Evolutionary conservation across 1,140 invertebrate species (phyloP), one percentile per base, ranked within the genome.

Genomic region (Drosophila virilis): DNA sequence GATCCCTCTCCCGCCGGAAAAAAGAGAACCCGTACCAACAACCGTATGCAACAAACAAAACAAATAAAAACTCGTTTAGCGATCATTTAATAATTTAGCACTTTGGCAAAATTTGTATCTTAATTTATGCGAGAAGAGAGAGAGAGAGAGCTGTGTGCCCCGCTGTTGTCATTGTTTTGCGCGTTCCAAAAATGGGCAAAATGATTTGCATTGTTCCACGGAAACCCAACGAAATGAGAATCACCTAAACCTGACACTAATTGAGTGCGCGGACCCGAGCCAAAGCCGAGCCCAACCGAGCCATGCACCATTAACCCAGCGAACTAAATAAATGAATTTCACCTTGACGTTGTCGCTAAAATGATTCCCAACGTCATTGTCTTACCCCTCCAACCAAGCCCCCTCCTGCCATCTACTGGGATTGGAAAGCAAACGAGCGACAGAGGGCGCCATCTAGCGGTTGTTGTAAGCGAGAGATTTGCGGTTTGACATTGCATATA

Each of bases 81-180:
- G 70, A 88, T 83, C 83, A 88, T 83, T 86, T 86, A 88, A 88
- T 83, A 86, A 86, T 86, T 88, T 86, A 86, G 69, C 83, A 88
- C 76, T 83, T 86, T 81, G 60, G 64, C 68, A 66, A 88, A 86
- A 79, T 28, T 79, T 79, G 74, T 54, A 71, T 59, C 69, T 78
- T 82, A 85, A 86, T 86, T 85, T 75, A 81, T 67, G 83, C 61
- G 82, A 55, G 67, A 55, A 73, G 58, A 38, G 35, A 77, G 51
- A 33, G n/a, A n/a, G n/a, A n/a, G n/a, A n/a, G n/a, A n/a, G n/a
- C n/a, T n/a, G n/a, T 40, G 54, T 40, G 28, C 33, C 13, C 10
- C 17, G 22, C 51, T 48, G 61, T 69, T 81, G 71, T 8, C 61
- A 42, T 68, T 68, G 62, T 67, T 71, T 80, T 35, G 58, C 10